Evolutionary conservation across 2,113 vertebrate species (phyloP), one percentile per base, ranked within the genome.

Genomic region (Azemiops feae): DNA sequence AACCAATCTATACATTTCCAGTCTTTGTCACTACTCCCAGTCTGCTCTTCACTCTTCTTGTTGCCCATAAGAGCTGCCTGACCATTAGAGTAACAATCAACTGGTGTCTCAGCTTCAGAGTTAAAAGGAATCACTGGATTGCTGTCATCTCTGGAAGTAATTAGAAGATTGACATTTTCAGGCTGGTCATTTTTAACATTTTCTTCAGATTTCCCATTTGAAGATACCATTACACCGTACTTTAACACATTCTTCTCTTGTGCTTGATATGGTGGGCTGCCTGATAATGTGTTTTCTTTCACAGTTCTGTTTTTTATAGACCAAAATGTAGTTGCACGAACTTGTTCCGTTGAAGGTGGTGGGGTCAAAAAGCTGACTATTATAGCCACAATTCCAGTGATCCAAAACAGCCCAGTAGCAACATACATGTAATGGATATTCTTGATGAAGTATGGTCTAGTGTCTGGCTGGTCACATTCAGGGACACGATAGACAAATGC

Each of bases 351-450:
- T 0, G 97, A 98, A 81, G 99, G 99, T 1, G 99, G 98, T n/a
- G 98, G 89, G 0, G 99, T 99, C 90, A 98, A 98, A 10, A 99
- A 98, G 96, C 99, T 99, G 87, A 99, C 98, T 54, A 98, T 96
- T 1, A 99, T 97, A 1, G 98, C 98, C 91, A 99, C 98, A 3
- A 97, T 95, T 20, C 98, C 98, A 18, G 99, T 99, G 96, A 99
- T 96, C 99, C 99, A 99, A 95, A 99, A 99, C 54, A 99, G 97
- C 0, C 95, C 97, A 0, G 98, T 98, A 0, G 99, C 99, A 94
- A 99, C 97, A 55, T 99, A 99, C 99, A 99, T 99, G 96, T 99
- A 99, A 92, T 99, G 99, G 92, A 99, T 93, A 34, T 97, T 96
- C 92, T 97, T 98, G 93, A 99, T 98, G 96, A 99, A 99, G 92